Base-by-base conservation (phyloP, 2,113 vertebrate species). In the Calidris pygmaea region DNA sequence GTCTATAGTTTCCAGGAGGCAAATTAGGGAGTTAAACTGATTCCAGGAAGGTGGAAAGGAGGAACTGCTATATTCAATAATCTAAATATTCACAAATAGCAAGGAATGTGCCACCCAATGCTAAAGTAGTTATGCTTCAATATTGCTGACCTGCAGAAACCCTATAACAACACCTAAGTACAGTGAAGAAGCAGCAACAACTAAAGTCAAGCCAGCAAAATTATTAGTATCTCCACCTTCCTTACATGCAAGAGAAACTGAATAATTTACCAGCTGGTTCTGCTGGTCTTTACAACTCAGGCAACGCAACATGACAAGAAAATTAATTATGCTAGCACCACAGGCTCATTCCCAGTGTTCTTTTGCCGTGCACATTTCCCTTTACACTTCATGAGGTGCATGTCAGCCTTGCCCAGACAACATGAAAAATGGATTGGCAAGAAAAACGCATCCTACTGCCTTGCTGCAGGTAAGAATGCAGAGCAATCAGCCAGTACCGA, bases 281-380 rank as follows among this genome's bases (percentile, higher is more conserved):
- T 65, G 27, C 35, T 80, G 41, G 6, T 94, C 62, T 88, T 95
- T 94, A 90, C n/a, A 68, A 48, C 39, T 88, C 27, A 79, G 65
- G 34, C 35, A 65, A 72, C 26, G 50, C 17, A 92, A 73, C n/a
- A 41, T 26, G 45, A 93, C 80, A 83, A 62, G 59, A 82, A 83
- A 94, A 93, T 83, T 90, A 88, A 94, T 94, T 79, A 73, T n/a
- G 45, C 41, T 37, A 68, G 53, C 47, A 70, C 50, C 45, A 68
- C 34, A 60, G 67, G 39, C 50, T 66, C 41, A 14, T 62, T 72
- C 66, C 30, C 85, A 48, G 20, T 1, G 11, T 70, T 79, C 24
- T 11, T 75, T 82, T 50, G 14, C 16, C 24, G 10, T 5, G 21
- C 29, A 26, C 18, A 26, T 39, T 79, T 88, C 60, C 53, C 63